phyloP scores from a whole-genome alignment of 2,888 invertebrate species.

The Drosophila mayaguana region DNA sequence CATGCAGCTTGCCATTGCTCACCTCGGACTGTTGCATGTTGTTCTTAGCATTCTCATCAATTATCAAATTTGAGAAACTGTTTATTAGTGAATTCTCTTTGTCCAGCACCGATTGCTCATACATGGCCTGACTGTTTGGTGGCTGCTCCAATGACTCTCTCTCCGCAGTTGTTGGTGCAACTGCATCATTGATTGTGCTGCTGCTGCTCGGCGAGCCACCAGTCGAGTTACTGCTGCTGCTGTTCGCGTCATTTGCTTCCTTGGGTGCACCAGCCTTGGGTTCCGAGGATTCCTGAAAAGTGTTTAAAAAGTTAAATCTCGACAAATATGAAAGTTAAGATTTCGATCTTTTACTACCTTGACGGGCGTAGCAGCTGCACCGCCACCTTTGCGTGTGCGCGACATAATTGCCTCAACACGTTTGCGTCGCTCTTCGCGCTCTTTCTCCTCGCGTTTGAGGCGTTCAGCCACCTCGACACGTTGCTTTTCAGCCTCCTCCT shows the following conservation, averaged over 20 bases:
- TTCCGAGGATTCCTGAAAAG: constrained; percentile 69
- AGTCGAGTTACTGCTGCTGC: constrained; percentile 60
- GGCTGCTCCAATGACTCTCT: constrained; percentile 48
- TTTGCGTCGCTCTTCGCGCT: constrained; percentile 94
- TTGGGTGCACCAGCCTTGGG: constrained; percentile 53
- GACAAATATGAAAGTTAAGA: not conserved
- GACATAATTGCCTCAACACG: constrained; percentile 97
- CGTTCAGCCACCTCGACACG: constrained; percentile 93
- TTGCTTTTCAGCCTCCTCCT: constrained; percentile 94
- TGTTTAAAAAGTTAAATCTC: not conserved
- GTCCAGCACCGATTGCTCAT: constrained; percentile 85
- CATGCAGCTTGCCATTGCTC: constrained; percentile 82
- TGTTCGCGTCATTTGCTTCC: constrained; percentile 55
- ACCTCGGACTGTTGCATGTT: constrained; percentile 83
- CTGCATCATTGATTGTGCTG: constrained; percentile 46
- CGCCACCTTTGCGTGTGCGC: constrained; percentile 88
- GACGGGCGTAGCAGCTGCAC: constrained; percentile 75
- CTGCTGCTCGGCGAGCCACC: constrained; percentile 64
- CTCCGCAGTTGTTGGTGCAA: constrained; percentile 48
- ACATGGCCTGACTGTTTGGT: constrained; percentile 82
- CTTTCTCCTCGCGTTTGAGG: constrained; percentile 94
- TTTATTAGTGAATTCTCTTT: constrained; percentile 85
- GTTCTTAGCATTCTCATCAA: constrained; percentile 83
- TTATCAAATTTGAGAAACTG: constrained; percentile 84
- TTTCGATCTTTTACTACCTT: constrained; percentile 70